Conservation (phyloP, 2,797 vertebrate genomes). For the Ciconia nigra region DNA sequence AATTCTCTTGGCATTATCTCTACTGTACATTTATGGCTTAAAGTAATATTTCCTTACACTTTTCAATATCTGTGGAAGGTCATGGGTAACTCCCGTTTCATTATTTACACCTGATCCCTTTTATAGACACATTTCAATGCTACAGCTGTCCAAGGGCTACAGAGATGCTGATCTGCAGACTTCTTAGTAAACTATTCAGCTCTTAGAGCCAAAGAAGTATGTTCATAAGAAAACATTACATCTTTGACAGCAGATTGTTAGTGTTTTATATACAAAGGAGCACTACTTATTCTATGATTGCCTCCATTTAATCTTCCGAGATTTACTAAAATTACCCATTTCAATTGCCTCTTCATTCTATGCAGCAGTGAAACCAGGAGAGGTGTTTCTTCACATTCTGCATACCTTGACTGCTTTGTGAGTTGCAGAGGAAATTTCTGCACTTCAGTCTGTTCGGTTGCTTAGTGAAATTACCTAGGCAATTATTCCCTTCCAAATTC, state of each 20-base stretch:
- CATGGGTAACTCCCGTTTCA: background rate
- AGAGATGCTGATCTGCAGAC: conserved; percentile 38
- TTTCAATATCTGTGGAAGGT: conserved; percentile 45
- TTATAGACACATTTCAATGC: conserved; percentile 26
- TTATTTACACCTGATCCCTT: conserved; percentile 48
- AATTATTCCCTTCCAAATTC: background rate
- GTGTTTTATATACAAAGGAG: conserved; percentile 20
- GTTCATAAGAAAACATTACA: background rate
- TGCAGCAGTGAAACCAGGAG: background rate
- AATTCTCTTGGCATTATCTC: conserved; percentile 74
- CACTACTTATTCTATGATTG: background rate
- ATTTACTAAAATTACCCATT: conserved; percentile 41
- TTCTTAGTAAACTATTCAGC: conserved; percentile 21
- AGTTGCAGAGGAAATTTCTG: background rate
- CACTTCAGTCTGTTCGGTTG: background rate
- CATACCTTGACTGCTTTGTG: background rate
- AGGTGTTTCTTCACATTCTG: background rate
- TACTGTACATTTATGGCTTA: conserved; percentile 72
- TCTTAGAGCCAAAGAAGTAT: background rate
- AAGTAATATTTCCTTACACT: conserved; percentile 67
- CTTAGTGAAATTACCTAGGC: background rate
- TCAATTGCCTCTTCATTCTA: conserved; percentile 4
- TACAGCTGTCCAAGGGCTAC: conserved; percentile 27
- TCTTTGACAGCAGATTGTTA: conserved; percentile 26
- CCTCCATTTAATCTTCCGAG: conserved; percentile 32